Conservation (phyloP, 2,113 vertebrate genomes). For the Epinephelus lanceolatus region DNA sequence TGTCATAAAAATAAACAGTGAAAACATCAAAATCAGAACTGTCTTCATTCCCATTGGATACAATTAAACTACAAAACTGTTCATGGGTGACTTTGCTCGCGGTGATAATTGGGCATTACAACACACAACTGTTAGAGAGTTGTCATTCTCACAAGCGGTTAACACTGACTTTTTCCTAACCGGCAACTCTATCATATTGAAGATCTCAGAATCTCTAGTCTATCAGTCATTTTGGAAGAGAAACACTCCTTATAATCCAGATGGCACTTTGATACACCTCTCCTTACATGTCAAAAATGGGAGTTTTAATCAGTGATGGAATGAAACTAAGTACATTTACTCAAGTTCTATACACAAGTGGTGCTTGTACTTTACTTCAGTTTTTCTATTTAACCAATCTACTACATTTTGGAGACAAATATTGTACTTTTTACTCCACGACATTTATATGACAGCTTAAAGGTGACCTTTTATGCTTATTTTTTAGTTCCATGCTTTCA, state of each 20-base stretch:
- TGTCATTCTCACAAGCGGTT: neutral
- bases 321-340: neutral
- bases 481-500: no score
- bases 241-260: conserved; percentile 11
- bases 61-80: neutral
- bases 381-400: no score
- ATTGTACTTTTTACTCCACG: no score
- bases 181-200: neutral
- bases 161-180: neutral
- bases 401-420: no score
- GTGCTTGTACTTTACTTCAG: no score
- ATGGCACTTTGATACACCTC: conserved; percentile 12
- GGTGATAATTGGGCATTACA: neutral
- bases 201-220: neutral
- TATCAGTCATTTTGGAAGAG: neutral
- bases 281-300: neutral
- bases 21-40: neutral
- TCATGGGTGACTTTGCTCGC: neutral
- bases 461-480: no score
- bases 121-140: neutral
- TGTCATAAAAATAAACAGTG: neutral
- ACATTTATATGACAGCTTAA: no score
- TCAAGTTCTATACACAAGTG: no score
- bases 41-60: neutral
- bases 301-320: neutral